Percentiles rank a stretch among this genome's conserved stretches.
These are phyloP conservation scores for Ianthella basta DNA, from an alignment of 37 sponge, comb jelly and placozoan species.

Conservation along the genomic window DNA sequence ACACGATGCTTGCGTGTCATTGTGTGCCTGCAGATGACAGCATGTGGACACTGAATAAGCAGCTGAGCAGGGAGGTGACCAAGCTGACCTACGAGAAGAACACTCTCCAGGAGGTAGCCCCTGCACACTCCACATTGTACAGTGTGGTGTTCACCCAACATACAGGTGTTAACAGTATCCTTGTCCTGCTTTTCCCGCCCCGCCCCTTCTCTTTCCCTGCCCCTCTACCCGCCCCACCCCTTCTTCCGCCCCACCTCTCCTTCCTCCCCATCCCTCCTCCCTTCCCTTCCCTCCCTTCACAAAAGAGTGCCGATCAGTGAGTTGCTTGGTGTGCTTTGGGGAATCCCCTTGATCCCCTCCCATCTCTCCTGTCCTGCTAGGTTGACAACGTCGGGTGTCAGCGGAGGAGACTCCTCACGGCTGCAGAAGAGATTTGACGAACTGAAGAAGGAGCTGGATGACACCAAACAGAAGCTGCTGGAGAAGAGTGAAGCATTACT, in stretches of 20 bases:
- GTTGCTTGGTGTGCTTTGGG: too few relatives aligned
- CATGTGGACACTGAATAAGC: neutral
- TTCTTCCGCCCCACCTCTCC: neutral
- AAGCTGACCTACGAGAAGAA: constrained; percentile 14
- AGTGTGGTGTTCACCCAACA: too few relatives aligned
- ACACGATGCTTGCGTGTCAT: too few relatives aligned
- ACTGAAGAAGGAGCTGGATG: neutral
- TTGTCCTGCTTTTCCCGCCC: neutral
- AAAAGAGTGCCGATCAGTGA: too few relatives aligned
- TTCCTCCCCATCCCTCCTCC: neutral
- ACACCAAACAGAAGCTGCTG: neutral
- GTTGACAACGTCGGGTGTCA: too few relatives aligned
- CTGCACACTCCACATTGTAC: too few relatives aligned
- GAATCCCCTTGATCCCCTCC: too few relatives aligned
- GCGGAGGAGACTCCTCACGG: neutral
- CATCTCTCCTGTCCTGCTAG: too few relatives aligned
- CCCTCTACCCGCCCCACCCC: neutral
- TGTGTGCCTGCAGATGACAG: neutral
- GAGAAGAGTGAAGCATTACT: neutral
- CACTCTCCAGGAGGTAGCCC: neutral
- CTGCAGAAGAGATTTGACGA: constrained; percentile 17
- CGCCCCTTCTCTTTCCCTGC: neutral
- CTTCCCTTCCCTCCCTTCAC: neutral
- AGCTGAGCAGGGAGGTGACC: neutral
- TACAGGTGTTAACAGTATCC: neutral